These are phyloP conservation scores for Trichogramma evanescens DNA, from an alignment of 2,888 invertebrate species.

Conservation along the genomic window DNA sequence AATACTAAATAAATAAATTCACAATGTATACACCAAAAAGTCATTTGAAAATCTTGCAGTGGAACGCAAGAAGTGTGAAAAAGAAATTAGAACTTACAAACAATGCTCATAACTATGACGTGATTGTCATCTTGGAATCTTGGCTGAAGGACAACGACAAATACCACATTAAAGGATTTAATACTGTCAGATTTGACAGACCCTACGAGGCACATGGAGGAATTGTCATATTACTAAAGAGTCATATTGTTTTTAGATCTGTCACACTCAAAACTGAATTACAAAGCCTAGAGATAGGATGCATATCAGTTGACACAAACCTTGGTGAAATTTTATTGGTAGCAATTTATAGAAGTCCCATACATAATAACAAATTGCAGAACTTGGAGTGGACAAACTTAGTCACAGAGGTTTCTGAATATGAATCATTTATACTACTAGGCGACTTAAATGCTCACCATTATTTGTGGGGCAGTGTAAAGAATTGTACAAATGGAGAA, in stretches of 20 bases:
- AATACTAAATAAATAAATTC: too few species aligned
- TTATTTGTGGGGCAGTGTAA: conserved; percentile 3
- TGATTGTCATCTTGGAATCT: background rate
- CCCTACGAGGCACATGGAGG: background rate
- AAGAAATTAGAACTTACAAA: background rate
- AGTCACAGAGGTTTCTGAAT: background rate
- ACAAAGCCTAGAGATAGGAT: background rate
- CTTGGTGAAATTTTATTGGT: background rate
- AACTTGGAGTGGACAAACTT: background rate
- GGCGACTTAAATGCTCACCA: conserved; percentile 10
- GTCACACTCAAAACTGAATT: background rate
- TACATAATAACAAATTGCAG: background rate
- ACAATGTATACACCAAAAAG: too few species aligned
- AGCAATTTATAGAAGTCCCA: conserved; percentile 1
- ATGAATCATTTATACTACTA: background rate
- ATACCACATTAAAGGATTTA: conserved; percentile 2
- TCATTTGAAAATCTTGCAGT: conserved; percentile 9
- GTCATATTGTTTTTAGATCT: background rate
- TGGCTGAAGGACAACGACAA: background rate
- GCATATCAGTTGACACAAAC: background rate
- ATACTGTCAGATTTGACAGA: background rate
- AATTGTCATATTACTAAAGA: background rate
- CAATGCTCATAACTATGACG: background rate
- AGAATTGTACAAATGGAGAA: background rate
- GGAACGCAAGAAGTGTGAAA: background rate